Evolutionary conservation across 2,797 vertebrate genomes (phyloP).

Genomic region (Neoniphon sammara): DNA sequence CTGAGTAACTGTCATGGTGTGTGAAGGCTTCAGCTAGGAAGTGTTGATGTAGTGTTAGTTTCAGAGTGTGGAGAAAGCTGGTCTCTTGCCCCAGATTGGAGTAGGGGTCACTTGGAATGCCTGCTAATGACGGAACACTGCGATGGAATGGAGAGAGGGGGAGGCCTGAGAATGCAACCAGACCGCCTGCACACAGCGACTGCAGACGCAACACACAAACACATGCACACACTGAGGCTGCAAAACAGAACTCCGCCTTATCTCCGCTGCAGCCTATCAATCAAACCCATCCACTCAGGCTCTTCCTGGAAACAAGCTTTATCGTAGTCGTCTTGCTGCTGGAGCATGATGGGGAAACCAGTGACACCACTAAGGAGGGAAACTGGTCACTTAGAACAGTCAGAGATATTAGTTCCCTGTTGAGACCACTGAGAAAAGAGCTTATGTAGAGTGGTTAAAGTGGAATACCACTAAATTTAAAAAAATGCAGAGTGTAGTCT

Average conservation of each 20-base stretch:
- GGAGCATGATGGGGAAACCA: background rate
- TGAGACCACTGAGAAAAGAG: conserved; percentile 4
- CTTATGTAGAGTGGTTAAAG: background rate
- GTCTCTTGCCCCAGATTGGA: conserved; percentile 31
- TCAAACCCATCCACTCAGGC: conserved; percentile 49
- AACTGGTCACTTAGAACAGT: background rate
- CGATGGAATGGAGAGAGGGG: conserved; percentile 52
- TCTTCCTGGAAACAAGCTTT: conserved; percentile 33
- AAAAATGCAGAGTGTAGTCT: background rate
- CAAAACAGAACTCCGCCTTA: conserved; percentile 48
- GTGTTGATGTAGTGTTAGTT: conserved; percentile 20
- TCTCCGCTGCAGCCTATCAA: conserved; percentile 48
- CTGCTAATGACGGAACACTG: conserved; percentile 48
- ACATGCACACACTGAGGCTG: conserved; percentile 31
- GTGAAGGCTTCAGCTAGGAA: conserved; percentile 5
- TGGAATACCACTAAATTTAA: background rate
- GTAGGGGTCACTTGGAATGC: conserved; percentile 38
- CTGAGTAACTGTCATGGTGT: conserved; percentile 10
- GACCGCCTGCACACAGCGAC: conserved; percentile 14
- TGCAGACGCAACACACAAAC: conserved; percentile 55
- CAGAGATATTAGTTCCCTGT: background rate
- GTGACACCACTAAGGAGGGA: background rate
- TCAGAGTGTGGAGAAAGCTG: conserved; percentile 28
- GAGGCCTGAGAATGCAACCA: conserved; percentile 65
- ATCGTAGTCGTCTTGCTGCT: conserved; percentile 26